Percentiles rank a stretch among this genome's conserved stretches.
phyloP scores from a whole-genome alignment of 2,113 vertebrate genomes.

The Catharus fuscescens region DNA sequence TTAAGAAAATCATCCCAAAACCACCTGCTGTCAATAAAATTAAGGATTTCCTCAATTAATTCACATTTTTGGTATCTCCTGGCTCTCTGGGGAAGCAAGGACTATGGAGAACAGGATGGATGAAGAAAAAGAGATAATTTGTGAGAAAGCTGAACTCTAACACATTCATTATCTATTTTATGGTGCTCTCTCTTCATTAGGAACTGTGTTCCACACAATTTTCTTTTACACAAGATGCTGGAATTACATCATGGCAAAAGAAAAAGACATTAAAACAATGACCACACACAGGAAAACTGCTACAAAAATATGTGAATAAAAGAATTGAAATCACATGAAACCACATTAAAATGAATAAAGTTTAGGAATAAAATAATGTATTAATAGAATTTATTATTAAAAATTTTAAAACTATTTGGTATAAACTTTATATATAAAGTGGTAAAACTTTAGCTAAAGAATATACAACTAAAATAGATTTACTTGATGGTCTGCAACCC shows the following conservation, averaged over 20 bases:
- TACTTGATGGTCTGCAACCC: background rate
- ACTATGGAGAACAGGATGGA: background rate
- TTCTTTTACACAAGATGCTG: background rate
- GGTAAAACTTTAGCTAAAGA: background rate
- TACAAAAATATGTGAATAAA: background rate
- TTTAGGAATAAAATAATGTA: background rate
- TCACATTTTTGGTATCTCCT: background rate
- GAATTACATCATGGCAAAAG: background rate
- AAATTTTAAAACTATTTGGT: background rate
- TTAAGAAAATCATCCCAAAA: background rate
- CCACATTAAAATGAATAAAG: fast-evolving
- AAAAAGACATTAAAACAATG: background rate
- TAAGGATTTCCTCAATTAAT: background rate
- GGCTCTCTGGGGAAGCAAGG: background rate
- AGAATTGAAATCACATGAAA: background rate
- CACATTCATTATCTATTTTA: background rate
- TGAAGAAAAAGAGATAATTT: background rate
- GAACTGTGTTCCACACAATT: background rate
- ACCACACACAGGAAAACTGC: background rate
- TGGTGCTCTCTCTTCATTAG: background rate
- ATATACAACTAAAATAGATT: background rate
- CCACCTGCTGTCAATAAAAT: background rate
- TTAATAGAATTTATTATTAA: background rate
- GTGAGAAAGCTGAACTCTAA: background rate
- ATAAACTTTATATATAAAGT: too few relatives aligned